Evolutionary conservation across 2,113 vertebrate species (phyloP).

Genomic region (Ptychochromis oligacanthus): DNA sequence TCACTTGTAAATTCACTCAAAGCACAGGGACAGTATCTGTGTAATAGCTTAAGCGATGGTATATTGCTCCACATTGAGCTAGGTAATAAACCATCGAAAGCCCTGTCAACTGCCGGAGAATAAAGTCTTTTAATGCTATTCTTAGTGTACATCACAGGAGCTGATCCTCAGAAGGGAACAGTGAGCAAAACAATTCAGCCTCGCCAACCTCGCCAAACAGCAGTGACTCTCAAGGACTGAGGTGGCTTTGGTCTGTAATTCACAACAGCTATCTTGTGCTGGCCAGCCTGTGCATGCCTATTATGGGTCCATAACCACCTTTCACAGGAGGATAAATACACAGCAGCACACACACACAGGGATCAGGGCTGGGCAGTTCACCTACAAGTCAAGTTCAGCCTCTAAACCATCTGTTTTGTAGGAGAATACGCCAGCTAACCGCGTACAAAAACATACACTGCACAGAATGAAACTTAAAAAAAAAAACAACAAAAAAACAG

Average conservation of each 20-base stretch:
- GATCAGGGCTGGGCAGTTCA: slow-evolving; percentile 62
- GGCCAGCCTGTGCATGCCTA: slow-evolving; percentile 60
- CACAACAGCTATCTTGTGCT: slow-evolving; percentile 62
- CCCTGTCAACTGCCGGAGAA: slow-evolving; percentile 55
- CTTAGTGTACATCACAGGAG: slow-evolving; percentile 60
- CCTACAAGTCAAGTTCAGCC: slow-evolving; percentile 62
- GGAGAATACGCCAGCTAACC: slow-evolving; percentile 27
- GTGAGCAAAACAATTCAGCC: slow-evolving; percentile 62
- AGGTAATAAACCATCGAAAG: slow-evolving; percentile 66
- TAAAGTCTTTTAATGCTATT: slow-evolving; percentile 65
- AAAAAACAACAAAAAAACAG: no score
- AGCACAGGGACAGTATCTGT: slow-evolving; percentile 44
- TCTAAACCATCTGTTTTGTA: slow-evolving; percentile 56
- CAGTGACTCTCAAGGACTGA: slow-evolving; percentile 60
- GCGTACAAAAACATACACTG: slow-evolving; percentile 53
- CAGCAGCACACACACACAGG: slow-evolving; percentile 35
- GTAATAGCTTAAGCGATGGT: slow-evolving; percentile 62
- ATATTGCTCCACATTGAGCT: slow-evolving; percentile 56
- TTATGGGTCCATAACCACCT: slow-evolving; percentile 68
- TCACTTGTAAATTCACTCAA: slow-evolving; percentile 68
- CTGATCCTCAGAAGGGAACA: slow-evolving; percentile 52
- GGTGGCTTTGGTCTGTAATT: slow-evolving; percentile 74
- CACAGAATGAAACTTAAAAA: slow-evolving; percentile 27
- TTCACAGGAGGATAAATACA: slow-evolving; percentile 70
- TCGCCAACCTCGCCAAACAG: slow-evolving; percentile 42